Evolutionary conservation across 2,113 vertebrate species (phyloP).

Genomic region (Ophiodon elongatus): DNA sequence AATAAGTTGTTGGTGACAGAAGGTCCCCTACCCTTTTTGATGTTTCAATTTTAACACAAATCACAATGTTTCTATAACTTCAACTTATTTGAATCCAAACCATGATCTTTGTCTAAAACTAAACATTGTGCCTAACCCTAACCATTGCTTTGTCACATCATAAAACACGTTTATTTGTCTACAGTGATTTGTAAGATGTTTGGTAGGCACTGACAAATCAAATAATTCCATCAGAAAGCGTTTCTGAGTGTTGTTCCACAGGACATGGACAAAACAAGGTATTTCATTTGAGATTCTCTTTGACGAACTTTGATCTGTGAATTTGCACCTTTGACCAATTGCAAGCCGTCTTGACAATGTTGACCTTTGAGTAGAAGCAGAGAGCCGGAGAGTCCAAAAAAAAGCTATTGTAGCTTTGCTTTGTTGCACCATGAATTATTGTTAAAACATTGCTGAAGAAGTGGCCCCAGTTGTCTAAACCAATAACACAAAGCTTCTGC

Average conservation of each 20-base stretch:
- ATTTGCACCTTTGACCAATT: neutral
- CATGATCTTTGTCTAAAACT: neutral
- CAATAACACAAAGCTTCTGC: slow-evolving; percentile 33
- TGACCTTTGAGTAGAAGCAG: neutral
- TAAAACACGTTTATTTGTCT: neutral
- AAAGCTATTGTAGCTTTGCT: neutral
- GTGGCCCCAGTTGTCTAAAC: neutral
- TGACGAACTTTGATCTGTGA: neutral
- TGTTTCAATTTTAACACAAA: neutral
- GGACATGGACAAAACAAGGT: neutral
- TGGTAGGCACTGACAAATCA: neutral
- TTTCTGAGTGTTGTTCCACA: neutral
- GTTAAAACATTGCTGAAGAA: slow-evolving; percentile 15
- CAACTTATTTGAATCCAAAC: neutral
- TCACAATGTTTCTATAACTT: neutral
- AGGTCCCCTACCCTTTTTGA: neutral
- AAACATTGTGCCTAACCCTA: too few relatives aligned
- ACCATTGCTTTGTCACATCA: neutral
- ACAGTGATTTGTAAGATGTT: neutral
- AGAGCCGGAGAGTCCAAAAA: neutral
- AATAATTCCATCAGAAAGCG: neutral
- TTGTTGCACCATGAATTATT: slow-evolving; percentile 1
- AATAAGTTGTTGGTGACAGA: slow-evolving; percentile 15
- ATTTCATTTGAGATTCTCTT: neutral
- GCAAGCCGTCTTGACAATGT: neutral